phyloP scores from a whole-genome alignment of 2,797 vertebrate species.

The Enteromius treurensis region DNA sequence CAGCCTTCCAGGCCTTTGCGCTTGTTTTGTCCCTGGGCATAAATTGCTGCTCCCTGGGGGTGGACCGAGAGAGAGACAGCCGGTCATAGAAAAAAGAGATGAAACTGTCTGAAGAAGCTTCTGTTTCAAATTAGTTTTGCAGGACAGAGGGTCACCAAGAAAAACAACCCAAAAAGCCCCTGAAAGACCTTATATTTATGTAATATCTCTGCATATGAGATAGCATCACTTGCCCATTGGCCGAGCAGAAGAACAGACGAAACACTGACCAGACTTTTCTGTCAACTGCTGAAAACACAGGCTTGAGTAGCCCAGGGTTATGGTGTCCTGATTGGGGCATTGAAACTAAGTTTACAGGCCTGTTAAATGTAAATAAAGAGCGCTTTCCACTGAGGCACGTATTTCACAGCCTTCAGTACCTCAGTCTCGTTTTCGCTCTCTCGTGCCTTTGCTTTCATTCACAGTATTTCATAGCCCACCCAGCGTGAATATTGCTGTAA shows the following conservation, averaged over 20 bases:
- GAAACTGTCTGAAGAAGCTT: constrained; percentile 73
- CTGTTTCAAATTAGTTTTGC: constrained; percentile 75
- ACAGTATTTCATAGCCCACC: constrained; percentile 42
- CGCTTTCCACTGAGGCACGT: constrained; percentile 63
- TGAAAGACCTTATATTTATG: constrained; percentile 10
- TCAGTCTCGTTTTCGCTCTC: constrained; percentile 14
- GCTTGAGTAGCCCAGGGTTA: constrained; percentile 4
- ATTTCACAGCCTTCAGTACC: constrained; percentile 66
- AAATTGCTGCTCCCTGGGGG: constrained; percentile 75
- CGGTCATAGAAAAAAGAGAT: constrained; percentile 63
- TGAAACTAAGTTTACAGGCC: constrained; percentile 68
- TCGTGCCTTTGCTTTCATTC: constrained; percentile 1
- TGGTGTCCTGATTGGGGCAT: constrained; percentile 39
- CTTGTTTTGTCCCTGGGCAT: constrained; percentile 63
- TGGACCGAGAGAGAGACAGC: constrained; percentile 60
- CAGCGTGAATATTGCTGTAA: constrained; percentile 33
- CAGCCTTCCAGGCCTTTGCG: constrained; percentile 63
- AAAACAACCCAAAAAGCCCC: constrained; percentile 38
- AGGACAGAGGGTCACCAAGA: constrained; percentile 69
- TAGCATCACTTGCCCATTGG: constrained; percentile 3
- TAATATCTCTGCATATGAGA: constrained; percentile 18
- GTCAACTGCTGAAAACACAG: constrained; percentile 3
- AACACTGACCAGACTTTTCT: constrained; percentile 65
- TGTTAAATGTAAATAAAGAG: constrained; percentile 71
- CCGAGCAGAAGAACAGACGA: constrained; percentile 14